Evolutionary conservation across 2,888 invertebrate species (phyloP).

Genomic region (Dione vanillae): DNA sequence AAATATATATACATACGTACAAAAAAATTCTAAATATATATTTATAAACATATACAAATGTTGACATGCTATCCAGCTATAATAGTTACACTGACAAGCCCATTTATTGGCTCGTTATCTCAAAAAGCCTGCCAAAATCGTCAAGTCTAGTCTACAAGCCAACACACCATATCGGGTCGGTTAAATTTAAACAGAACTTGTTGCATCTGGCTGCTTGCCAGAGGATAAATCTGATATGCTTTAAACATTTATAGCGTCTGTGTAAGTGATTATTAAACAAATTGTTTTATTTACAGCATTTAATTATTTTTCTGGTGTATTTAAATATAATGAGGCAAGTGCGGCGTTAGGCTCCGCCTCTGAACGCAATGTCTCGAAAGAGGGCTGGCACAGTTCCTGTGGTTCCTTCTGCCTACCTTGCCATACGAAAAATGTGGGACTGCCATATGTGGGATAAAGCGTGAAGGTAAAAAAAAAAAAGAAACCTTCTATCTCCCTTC

Average conservation of each 20-base stretch:
- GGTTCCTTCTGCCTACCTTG: no score
- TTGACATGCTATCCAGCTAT: neutral
- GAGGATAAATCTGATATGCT: constrained; percentile 42
- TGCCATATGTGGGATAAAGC: neutral
- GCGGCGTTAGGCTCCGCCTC: neutral
- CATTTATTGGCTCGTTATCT: constrained; percentile 22
- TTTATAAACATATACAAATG: neutral
- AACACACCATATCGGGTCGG: constrained; percentile 22
- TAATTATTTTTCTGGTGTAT: no score
- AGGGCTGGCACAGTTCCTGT: no score
- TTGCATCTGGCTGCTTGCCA: constrained; percentile 49
- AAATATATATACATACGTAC: no score
- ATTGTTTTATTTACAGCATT: neutral
- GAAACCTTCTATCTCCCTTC: no score
- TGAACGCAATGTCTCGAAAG: no score
- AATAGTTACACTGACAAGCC: neutral
- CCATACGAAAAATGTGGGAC: no score
- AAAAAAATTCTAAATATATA: neutral
- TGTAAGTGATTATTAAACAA: constrained; percentile 18
- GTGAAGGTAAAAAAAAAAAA: neutral
- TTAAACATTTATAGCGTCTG: constrained; percentile 35
- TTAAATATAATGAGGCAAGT: neutral
- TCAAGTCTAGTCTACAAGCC: constrained; percentile 10
- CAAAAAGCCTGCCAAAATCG: constrained; percentile 20
- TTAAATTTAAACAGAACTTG: constrained; percentile 46